Percentiles rank a stretch among this genome's conserved stretches.
Conservation (phyloP, 35 echinoderm and acorn worm species). For the Heliocidaris tuberculata region DNA sequence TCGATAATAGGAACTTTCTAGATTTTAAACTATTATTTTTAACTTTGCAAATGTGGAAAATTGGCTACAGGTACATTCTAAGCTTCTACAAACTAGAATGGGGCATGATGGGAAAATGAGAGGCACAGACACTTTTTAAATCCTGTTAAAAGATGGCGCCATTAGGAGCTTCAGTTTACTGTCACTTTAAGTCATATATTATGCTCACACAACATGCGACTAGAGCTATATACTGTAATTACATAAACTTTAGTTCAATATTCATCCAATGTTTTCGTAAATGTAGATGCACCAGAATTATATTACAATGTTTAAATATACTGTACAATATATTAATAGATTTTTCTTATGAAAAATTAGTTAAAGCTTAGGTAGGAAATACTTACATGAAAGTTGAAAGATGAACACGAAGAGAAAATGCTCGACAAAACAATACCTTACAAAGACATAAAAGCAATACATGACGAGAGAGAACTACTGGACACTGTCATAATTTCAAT, state of each 20-base stretch:
- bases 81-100: too few relatives aligned
- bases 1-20: too few relatives aligned
- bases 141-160: too few relatives aligned
- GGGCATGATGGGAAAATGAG: too few relatives aligned
- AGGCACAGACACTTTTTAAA: too few relatives aligned
- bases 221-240: conserved; percentile 13
- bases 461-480: not conserved
- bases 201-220: not conserved
- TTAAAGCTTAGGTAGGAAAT: conserved; percentile 24
- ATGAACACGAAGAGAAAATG: not conserved
- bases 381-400: conserved; percentile 20
- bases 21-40: too few relatives aligned
- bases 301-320: not conserved
- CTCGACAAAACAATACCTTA: not conserved
- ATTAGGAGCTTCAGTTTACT: too few relatives aligned
- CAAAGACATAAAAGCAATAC: not conserved
- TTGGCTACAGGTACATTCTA: too few relatives aligned
- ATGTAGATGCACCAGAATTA: conserved; percentile 14
- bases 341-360: not conserved
- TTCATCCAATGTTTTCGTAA: not conserved
- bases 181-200: not conserved
- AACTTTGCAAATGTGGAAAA: too few relatives aligned
- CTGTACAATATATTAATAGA: conserved; percentile 44
- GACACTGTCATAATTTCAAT: not conserved
- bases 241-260: not conserved